Evolutionary conservation across 2,888 invertebrate genomes (phyloP), one percentile per base, ranked within the genome.

Genomic region (Piscicola geometra): DNA sequence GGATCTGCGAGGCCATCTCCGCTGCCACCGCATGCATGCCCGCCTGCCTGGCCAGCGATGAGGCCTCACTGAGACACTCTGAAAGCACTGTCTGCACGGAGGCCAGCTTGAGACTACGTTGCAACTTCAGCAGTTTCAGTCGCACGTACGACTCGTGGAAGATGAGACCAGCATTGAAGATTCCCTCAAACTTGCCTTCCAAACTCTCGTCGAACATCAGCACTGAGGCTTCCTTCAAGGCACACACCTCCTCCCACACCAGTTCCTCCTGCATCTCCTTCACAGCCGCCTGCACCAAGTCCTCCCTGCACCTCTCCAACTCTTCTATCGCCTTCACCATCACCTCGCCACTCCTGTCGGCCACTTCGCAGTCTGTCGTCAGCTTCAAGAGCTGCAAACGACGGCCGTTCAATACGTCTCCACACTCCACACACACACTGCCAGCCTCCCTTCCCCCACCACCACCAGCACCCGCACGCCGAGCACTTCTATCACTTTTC

Each of bases 321-420:
- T 28, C 25, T 33, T 52, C 71, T 0, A 50, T 30, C 15, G 1
- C 52, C 30, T 28, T 5, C 28, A 32, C 28, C 32, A 71, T 15
- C 32, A 25, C 60, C n/a, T 56, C 60, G n/a, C 3, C 12, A 5
- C n/a, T 21, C 60, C 25, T 56, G 3, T 56, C 60, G 60, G 60
- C 21, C 60, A 56, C 60, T 21, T 71, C 71, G 33, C 71, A 71
- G 25, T 30, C 50, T 1, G 28, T 32, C 1, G 52, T 33, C 30
- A 71, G 41, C 21, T 47, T 71, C 33, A 41, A 9, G 30, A 71
- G 52, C 32, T 71, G 71, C 50, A 71, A 32, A 28, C 71, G 52
- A 28, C 71, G 33, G 3, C 28, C 52, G 30, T 32, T 71, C 50
- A 52, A 32, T 12, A 47, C 71, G 15, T 52, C 52, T 9, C 52